Percentiles rank a stretch among this genome's conserved stretches.
Evolutionary conservation across 2,113 vertebrate species (phyloP).

Genomic region (Plestiodon gilberti): DNA sequence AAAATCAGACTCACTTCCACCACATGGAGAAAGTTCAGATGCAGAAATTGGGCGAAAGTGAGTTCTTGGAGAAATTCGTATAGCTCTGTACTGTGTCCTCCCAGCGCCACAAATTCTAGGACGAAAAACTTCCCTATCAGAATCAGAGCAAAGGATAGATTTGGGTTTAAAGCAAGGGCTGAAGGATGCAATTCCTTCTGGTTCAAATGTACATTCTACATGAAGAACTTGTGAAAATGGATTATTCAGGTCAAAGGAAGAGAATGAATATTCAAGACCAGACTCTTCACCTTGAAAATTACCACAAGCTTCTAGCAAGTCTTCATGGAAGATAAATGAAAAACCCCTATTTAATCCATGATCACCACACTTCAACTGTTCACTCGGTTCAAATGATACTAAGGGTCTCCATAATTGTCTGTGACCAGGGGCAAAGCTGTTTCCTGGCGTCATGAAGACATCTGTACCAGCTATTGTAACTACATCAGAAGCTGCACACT

Average conservation of each 20-base stretch:
- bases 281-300: constrained; percentile 91
- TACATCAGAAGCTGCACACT: constrained; percentile 91
- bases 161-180: constrained; percentile 97
- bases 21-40: constrained; percentile 94
- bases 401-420: constrained; percentile 93
- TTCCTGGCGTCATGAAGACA: constrained; percentile 94
- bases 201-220: constrained; percentile 97
- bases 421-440: constrained; percentile 93
- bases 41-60: constrained; percentile 98
- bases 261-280: constrained; percentile 92
- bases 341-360: constrained; percentile 93
- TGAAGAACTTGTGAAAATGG: constrained; percentile 98
- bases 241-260: constrained; percentile 95
- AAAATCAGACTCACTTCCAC: constrained; percentile 93
- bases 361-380: constrained; percentile 83
- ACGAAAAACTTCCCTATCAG: constrained; percentile 89
- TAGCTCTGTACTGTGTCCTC: constrained; percentile 95
- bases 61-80: constrained; percentile 97
- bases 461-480: constrained; percentile 95
- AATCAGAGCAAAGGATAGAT: constrained; percentile 95
- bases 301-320: constrained; percentile 94
- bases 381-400: constrained; percentile 90
- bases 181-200: constrained; percentile 93
- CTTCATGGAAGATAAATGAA: constrained; percentile 99
- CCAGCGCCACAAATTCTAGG: constrained; percentile 92